Conservation (phyloP, 2,113 vertebrate species). For the Phainopepla nitens region DNA sequence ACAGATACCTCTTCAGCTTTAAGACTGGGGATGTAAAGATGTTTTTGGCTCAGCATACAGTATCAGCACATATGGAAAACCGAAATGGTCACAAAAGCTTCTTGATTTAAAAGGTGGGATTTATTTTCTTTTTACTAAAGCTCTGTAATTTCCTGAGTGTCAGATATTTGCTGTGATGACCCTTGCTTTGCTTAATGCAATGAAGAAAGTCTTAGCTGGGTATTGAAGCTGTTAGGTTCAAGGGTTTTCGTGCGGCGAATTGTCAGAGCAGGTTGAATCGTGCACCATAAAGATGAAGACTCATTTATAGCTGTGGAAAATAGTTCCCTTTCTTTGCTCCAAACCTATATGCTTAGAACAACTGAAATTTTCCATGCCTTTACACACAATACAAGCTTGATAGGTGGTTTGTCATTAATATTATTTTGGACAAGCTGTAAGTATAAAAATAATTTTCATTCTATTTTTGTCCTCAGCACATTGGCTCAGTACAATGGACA, state of each 20-base stretch:
- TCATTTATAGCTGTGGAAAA: not conserved
- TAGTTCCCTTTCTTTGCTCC: not conserved
- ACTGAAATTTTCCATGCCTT: not conserved
- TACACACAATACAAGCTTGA: not conserved
- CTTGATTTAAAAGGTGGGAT: constrained; percentile 37
- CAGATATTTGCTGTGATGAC: not conserved
- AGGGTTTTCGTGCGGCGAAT: not conserved
- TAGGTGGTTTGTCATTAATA: not conserved
- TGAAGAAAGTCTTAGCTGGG: not conserved
- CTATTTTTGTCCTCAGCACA: not conserved
- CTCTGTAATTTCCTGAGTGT: not conserved
- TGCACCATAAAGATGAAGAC: not conserved
- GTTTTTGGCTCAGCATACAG: not conserved
- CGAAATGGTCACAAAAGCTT: not conserved
- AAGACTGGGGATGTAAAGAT: not conserved
- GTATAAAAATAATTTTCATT: not conserved
- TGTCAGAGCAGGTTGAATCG: not conserved
- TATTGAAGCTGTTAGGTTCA: not conserved
- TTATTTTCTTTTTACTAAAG: constrained; percentile 19
- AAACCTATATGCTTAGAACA: not conserved
- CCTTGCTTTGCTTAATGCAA: not conserved
- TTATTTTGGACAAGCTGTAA: not conserved
- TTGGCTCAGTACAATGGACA: not conserved
- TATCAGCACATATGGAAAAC: not conserved
- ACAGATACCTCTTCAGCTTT: constrained; percentile 3